These are phyloP conservation scores for Ruditapes philippinarum DNA, from an alignment of 1,140 invertebrate species.

Conservation along the genomic window DNA sequence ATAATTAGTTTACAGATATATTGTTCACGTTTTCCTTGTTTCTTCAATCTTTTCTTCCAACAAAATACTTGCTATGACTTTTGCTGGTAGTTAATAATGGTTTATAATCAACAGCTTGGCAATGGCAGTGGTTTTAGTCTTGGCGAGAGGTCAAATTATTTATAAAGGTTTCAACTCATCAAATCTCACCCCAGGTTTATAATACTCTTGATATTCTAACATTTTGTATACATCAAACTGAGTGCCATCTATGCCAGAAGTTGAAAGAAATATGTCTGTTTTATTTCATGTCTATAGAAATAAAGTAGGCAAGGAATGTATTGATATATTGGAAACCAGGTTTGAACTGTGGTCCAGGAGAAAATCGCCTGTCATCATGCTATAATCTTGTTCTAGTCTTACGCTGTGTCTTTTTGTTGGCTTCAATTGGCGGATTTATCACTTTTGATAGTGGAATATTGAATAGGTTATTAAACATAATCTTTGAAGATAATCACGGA, in stretches of 20 bases:
- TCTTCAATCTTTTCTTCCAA: too few species aligned
- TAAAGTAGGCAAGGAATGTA: not conserved
- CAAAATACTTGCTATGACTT: too few species aligned
- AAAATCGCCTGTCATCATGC: slow-evolving; percentile 3
- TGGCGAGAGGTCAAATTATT: not conserved
- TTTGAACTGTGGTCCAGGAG: not conserved
- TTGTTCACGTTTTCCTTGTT: too few species aligned
- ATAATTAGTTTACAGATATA: too few species aligned
- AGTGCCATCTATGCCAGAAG: not conserved
- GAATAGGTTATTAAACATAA: too few species aligned
- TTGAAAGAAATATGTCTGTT: not conserved
- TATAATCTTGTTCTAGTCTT: not conserved
- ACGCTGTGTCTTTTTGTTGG: not conserved
- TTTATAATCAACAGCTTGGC: too few species aligned
- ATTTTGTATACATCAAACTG: not conserved
- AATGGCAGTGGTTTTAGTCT: too few species aligned
- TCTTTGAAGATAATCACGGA: too few species aligned
- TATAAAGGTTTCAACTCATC: too few species aligned
- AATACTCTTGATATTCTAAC: not conserved
- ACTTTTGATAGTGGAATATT: too few species aligned
- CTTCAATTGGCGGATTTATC: too few species aligned
- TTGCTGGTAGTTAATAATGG: too few species aligned
- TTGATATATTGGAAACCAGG: slow-evolving; percentile 35
- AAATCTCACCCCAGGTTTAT: not conserved
- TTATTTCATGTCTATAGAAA: not conserved